phyloP scores from a whole-genome alignment of 2,888 invertebrate genomes.

The Orthonevra nobilis region DNA sequence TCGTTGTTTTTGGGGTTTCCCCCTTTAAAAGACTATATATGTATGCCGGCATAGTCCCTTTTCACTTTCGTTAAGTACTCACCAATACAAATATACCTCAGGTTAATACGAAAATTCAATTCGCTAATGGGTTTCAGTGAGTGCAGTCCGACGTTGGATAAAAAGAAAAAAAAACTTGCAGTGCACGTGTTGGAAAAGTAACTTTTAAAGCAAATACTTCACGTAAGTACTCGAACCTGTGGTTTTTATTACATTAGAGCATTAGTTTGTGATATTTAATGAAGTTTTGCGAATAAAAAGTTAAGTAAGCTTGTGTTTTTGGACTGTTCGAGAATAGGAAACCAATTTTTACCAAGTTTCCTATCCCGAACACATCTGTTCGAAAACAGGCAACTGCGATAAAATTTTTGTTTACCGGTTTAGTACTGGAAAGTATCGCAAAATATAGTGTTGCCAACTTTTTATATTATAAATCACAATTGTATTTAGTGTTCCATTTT shows the following conservation, averaged over 20 bases:
- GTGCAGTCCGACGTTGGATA: not conserved
- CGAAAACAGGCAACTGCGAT: not conserved
- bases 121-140: not conserved
- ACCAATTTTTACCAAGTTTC: not conserved
- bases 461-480: not conserved
- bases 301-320: not conserved
- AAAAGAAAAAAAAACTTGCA: not conserved
- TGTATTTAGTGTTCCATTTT: not conserved
- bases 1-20: too few relatives aligned
- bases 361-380: constrained; percentile 9
- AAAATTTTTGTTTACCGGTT: not conserved
- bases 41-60: too few relatives aligned
- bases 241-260: not conserved
- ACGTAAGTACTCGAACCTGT: not conserved
- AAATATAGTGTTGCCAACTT: not conserved
- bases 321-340: constrained; percentile 5
- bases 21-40: too few relatives aligned
- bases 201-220: too few relatives aligned
- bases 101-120: not conserved
- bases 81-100: not conserved
- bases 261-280: not conserved
- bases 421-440: not conserved
- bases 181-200: not conserved
- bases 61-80: not conserved
- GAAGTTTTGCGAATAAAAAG: not conserved